These are phyloP conservation scores for Macrotis lagotis DNA, from an alignment of 2,113 vertebrate species.

Conservation along the genomic window DNA sequence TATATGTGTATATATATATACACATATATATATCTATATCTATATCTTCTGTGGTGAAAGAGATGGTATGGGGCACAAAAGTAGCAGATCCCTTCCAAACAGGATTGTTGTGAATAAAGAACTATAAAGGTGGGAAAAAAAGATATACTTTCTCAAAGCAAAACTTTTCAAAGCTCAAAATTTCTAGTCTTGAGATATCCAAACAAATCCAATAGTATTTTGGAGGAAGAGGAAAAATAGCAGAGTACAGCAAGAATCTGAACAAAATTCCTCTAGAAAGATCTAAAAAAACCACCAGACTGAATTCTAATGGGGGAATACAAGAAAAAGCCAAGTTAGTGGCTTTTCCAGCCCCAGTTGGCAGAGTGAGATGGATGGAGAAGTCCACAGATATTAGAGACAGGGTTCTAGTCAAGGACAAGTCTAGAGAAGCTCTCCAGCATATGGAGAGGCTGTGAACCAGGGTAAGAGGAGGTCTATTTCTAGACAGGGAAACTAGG, in stretches of 20 bases:
- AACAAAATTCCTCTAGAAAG: not conserved
- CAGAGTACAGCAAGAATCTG: not conserved
- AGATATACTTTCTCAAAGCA: constrained; percentile 46
- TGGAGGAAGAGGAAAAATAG: not conserved
- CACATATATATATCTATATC: too few relatives aligned
- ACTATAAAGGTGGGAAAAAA: not conserved
- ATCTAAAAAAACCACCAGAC: not conserved
- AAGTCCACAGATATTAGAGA: not conserved
- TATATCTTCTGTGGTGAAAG: too few relatives aligned
- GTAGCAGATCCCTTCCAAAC: not conserved
- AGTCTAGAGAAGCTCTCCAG: not conserved
- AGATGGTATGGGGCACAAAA: not conserved
- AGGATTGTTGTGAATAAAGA: not conserved
- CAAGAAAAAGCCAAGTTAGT: not conserved
- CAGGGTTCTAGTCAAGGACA: not conserved
- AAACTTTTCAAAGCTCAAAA: constrained; percentile 21
- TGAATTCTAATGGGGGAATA: not conserved
- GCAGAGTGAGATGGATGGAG: not conserved
- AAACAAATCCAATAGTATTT: not conserved
- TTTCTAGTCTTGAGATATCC: constrained; percentile 16
- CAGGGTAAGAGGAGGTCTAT: not conserved
- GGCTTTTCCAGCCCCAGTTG: not conserved
- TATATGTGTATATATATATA: too few relatives aligned
- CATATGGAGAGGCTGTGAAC: not conserved
- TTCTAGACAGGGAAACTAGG: not conserved